Conservation (phyloP, 1,140 invertebrate genomes). For the Drosophila prosaltans region DNA sequence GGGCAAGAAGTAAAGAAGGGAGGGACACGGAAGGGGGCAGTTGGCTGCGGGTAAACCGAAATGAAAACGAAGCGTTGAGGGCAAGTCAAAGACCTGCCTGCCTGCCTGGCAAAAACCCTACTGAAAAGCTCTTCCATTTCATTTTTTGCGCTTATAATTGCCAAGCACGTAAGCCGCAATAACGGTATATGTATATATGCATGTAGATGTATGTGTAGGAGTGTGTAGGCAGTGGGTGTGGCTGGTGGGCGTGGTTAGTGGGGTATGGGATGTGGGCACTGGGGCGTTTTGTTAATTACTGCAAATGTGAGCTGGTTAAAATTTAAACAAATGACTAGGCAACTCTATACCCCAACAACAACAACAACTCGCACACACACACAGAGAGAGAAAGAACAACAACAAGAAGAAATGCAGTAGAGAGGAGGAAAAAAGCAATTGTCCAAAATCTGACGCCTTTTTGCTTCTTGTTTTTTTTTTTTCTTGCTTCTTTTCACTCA, state of each 20-base stretch:
- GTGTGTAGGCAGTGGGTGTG: background rate
- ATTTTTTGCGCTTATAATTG: slow-evolving; percentile 32
- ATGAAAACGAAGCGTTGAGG: slow-evolving; percentile 1
- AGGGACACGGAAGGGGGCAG: too few species aligned
- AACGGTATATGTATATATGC: background rate
- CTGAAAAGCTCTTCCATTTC: slow-evolving; percentile 33
- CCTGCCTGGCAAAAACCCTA: background rate
- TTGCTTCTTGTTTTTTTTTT: background rate
- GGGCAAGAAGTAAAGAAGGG: background rate
- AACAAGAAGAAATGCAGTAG: background rate
- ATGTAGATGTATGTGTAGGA: background rate
- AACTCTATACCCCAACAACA: slow-evolving; percentile 6
- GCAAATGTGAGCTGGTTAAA: slow-evolving; percentile 43
- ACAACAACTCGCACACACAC: too few species aligned
- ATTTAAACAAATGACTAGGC: slow-evolving; percentile 45
- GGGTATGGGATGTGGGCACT: background rate
- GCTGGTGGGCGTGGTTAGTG: too few species aligned
- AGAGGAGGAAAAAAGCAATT: slow-evolving; percentile 36
- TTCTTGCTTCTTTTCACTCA: slow-evolving; percentile 22
- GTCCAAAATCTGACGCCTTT: slow-evolving; percentile 49
- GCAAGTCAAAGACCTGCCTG: slow-evolving; percentile 16
- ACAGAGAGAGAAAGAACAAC: slow-evolving; percentile 2
- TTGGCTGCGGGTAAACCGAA: too few species aligned
- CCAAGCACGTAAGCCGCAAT: slow-evolving; percentile 21
- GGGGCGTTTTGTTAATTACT: slow-evolving; percentile 42